A percentile compares a stretch with the other conserved stretches of the same genome.
phyloP scores from a whole-genome alignment of 2,888 invertebrate genomes.

The Aphodius granarius region DNA sequence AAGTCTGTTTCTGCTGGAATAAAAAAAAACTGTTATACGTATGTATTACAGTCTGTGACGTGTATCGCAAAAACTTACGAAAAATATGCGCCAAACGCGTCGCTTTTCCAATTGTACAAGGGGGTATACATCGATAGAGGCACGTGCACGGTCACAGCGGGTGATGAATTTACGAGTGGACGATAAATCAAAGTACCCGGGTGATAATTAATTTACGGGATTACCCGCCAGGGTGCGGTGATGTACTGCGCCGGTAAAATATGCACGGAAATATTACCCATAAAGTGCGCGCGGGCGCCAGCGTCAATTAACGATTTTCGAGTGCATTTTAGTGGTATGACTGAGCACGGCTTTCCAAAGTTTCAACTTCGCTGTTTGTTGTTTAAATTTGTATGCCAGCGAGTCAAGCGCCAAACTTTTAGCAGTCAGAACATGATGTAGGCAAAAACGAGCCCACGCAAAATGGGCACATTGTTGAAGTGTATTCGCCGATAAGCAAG shows the following conservation, averaged over 20 bases:
- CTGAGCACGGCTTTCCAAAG: background rate
- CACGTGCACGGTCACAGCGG: background rate
- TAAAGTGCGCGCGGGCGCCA: background rate
- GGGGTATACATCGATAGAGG: background rate
- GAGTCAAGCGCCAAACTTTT: background rate
- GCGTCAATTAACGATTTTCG: background rate
- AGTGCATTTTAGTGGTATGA: background rate
- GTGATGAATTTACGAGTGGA: background rate
- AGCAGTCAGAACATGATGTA: background rate
- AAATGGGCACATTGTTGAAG: no score
- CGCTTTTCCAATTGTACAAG: background rate
- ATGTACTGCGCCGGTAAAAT: background rate
- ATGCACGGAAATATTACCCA: background rate
- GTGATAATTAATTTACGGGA: background rate
- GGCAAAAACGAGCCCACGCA: no score
- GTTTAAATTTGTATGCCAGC: background rate
- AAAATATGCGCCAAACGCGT: background rate
- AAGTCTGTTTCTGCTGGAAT: no score
- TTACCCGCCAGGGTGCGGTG: background rate
- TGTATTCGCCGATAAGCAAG: no score
- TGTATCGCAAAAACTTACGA: background rate
- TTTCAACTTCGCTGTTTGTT: background rate
- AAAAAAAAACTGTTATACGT: no score
- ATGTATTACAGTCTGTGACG: no score
- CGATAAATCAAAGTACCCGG: background rate